Conservation (phyloP, 1,140 invertebrate species). For the Agrilus planipennis region DNA sequence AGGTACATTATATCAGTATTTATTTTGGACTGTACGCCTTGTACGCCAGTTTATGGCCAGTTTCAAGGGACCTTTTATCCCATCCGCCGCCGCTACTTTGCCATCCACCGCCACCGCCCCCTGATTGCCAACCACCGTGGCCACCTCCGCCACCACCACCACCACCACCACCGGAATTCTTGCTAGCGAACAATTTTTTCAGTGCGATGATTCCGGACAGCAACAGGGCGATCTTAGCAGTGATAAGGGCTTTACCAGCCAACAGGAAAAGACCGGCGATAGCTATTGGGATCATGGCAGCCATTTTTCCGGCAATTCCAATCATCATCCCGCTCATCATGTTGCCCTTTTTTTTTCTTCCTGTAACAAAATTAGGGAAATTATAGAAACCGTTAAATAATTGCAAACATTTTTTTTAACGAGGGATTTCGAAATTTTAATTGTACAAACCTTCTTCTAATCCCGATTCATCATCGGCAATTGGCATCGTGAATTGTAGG, state of each 20-base stretch:
- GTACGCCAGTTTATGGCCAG: constrained; percentile 57
- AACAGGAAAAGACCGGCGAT: constrained; percentile 61
- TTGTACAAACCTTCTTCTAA: constrained; percentile 74
- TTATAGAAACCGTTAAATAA: not conserved
- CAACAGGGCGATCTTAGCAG: constrained; percentile 64
- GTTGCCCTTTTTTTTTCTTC: constrained; percentile 50
- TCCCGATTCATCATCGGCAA: constrained; percentile 51
- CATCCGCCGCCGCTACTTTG: constrained; percentile 31
- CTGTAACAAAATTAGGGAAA: not conserved
- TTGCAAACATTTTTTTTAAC: not conserved
- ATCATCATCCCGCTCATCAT: constrained; percentile 77
- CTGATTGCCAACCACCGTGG: constrained; percentile 35
- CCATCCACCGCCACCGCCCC: constrained; percentile 34
- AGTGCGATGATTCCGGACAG: constrained; percentile 63
- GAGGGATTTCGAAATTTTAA: constrained; percentile 11
- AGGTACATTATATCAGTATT: too few species aligned
- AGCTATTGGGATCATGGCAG: constrained; percentile 55
- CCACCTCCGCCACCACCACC: constrained; percentile 44
- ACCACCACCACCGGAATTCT: constrained; percentile 44
- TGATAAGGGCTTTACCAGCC: constrained; percentile 65
- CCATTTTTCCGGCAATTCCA: constrained; percentile 64
- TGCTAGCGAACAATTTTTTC: constrained; percentile 61
- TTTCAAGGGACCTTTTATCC: constrained; percentile 38
- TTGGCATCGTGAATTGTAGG: constrained; percentile 61
- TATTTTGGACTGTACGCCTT: constrained; percentile 37